Evolutionary conservation across 2,113 vertebrate species (phyloP).

Genomic region (Podarcis raffonei): DNA sequence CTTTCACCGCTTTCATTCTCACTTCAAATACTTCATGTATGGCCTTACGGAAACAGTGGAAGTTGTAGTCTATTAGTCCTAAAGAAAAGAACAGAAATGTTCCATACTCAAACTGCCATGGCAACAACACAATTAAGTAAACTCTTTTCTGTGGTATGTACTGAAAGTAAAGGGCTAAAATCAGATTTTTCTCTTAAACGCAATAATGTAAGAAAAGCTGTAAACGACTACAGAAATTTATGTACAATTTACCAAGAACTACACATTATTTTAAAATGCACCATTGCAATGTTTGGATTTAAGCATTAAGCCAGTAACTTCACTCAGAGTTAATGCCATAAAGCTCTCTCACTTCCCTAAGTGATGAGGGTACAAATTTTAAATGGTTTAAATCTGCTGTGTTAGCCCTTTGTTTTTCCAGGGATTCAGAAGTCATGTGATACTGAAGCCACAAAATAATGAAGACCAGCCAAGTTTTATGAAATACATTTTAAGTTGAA

Average conservation of each 20-base stretch:
- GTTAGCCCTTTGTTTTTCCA: background rate
- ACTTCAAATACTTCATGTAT: constrained; percentile 97
- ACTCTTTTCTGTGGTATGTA: background rate
- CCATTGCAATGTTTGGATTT: constrained; percentile 34
- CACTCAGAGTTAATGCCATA: constrained; percentile 42
- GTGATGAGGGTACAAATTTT: constrained; percentile 20
- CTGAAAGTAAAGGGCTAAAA: constrained; percentile 9
- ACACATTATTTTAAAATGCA: constrained; percentile 32
- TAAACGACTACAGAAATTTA: constrained; percentile 36
- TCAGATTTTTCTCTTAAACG: constrained; percentile 15
- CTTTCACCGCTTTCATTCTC: constrained; percentile 88
- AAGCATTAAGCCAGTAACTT: constrained; percentile 33
- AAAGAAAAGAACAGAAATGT: constrained; percentile 43
- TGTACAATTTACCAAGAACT: background rate
- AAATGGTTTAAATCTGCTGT: constrained; percentile 30
- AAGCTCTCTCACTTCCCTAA: constrained; percentile 43
- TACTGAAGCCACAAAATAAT: background rate
- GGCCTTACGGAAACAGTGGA: constrained; percentile 95
- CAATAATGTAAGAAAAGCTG: constrained; percentile 44
- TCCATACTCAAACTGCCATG: background rate
- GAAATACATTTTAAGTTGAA: background rate
- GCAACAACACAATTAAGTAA: background rate
- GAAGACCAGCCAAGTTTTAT: background rate
- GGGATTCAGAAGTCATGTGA: constrained; percentile 29
- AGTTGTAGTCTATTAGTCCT: constrained; percentile 98